Evolutionary conservation across 2,797 vertebrate genomes (phyloP).

Genomic region (Spondyliosoma cantharus): DNA sequence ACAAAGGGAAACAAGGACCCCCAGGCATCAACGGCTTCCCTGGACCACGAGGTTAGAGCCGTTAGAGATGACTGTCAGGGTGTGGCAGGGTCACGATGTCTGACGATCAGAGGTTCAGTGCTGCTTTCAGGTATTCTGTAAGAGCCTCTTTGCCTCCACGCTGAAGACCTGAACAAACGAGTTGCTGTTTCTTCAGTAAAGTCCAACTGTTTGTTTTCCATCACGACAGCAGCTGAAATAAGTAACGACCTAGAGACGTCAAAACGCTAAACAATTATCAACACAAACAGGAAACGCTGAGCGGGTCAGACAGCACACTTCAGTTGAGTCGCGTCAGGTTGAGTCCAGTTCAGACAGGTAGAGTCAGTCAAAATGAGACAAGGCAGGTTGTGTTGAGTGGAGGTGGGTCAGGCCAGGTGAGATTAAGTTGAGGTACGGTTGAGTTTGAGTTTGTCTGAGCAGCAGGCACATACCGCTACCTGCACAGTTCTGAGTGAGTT

Average conservation of each 20-base stretch:
- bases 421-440: background rate
- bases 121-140: background rate
- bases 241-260: too few relatives aligned
- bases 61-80: background rate
- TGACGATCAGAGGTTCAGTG: background rate
- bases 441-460: background rate
- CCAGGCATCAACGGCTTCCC: constrained; percentile 58
- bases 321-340: too few relatives aligned
- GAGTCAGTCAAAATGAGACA: background rate
- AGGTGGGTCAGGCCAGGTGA: background rate
- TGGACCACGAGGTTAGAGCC: constrained; percentile 75
- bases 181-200: background rate
- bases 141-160: too few relatives aligned
- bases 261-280: too few relatives aligned
- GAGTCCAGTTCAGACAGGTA: background rate
- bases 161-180: background rate
- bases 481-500: too few relatives aligned
- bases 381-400: too few relatives aligned
- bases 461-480: too few relatives aligned
- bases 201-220: too few relatives aligned
- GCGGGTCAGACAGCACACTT: too few relatives aligned
- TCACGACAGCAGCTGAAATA: too few relatives aligned
- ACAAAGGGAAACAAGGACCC: constrained; percentile 53
- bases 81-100: background rate
- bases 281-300: too few relatives aligned